Evolutionary conservation across 2,888 invertebrate species (phyloP).

Genomic region (Alitta virens): DNA sequence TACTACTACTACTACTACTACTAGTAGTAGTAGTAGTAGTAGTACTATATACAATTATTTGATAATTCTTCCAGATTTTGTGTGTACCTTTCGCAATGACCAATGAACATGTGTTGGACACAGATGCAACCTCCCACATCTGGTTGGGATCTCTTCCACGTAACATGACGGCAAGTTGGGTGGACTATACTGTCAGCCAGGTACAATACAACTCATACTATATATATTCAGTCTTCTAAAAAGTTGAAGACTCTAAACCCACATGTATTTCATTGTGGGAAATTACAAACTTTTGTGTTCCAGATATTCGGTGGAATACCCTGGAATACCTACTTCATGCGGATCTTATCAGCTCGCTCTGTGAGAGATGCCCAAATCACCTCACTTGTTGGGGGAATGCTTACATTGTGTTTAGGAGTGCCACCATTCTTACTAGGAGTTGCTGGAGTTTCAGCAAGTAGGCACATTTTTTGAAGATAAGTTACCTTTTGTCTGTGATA

Average conservation of each 20-base stretch:
- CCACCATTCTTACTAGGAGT: conserved; percentile 49
- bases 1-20: too few species aligned
- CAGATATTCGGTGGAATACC: conserved; percentile 53
- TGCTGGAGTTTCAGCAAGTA: conserved; percentile 20
- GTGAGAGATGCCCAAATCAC: conserved; percentile 37
- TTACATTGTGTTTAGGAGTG: conserved; percentile 41
- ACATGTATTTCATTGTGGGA: too few species aligned
- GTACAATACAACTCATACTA: conserved; percentile 35
- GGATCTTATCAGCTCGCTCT: conserved; percentile 47
- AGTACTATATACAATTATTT: too few species aligned
- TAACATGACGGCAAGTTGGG: conserved; percentile 33
- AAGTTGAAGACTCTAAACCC: too few species aligned
- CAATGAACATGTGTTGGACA: conserved; percentile 37
- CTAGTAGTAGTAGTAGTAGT: too few species aligned
- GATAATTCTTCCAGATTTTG: conserved; percentile 36
- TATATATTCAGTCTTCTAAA: too few species aligned
- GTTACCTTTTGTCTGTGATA: too few species aligned
- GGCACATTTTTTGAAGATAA: too few species aligned
- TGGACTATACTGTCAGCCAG: conserved; percentile 46
- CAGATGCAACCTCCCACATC: conserved; percentile 20
- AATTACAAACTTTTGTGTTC: too few species aligned
- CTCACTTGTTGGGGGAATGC: conserved; percentile 40
- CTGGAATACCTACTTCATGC: conserved; percentile 53
- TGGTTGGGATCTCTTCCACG: conserved; percentile 40
- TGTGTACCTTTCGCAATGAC: conserved; percentile 45